phyloP scores from a whole-genome alignment of 2,113 vertebrate species.

The Oreochromis tanganicae region DNA sequence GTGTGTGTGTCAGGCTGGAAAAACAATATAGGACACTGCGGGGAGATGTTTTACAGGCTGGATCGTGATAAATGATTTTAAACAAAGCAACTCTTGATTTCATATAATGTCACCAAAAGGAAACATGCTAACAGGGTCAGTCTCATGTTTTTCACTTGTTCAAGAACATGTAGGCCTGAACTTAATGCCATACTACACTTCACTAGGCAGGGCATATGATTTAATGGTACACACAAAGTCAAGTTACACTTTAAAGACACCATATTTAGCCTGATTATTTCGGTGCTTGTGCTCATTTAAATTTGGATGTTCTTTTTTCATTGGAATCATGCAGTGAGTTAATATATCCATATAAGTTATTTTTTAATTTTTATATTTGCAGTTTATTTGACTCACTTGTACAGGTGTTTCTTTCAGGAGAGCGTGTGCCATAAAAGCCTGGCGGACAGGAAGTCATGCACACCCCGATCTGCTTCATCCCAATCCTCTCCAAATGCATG shows the following conservation, averaged over 20 bases:
- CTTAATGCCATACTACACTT: neutral
- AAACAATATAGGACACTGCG: neutral
- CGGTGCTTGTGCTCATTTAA: neutral
- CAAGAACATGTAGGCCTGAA: neutral
- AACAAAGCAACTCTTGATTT: neutral
- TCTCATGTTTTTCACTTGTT: neutral
- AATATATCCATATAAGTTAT: neutral
- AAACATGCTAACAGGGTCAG: neutral
- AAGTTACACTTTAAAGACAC: neutral
- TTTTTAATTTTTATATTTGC: neutral
- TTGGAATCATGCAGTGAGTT: neutral
- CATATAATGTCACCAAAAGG: neutral
- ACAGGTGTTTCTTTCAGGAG: conserved; percentile 95
- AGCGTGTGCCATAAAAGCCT: conserved; percentile 92
- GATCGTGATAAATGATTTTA: neutral
- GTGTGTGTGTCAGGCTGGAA: neutral
- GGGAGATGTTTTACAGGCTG: neutral
- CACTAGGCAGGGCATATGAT: neutral
- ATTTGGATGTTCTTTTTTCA: neutral
- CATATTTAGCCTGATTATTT: neutral
- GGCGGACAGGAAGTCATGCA: conserved; percentile 94
- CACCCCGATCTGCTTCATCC: conserved; percentile 96
- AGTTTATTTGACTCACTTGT: conserved; percentile 68
- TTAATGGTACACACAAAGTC: neutral
- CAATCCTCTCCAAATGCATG: conserved; percentile 95